Conservation (phyloP, 2,113 vertebrate genomes). For the Furnarius figulus region DNA sequence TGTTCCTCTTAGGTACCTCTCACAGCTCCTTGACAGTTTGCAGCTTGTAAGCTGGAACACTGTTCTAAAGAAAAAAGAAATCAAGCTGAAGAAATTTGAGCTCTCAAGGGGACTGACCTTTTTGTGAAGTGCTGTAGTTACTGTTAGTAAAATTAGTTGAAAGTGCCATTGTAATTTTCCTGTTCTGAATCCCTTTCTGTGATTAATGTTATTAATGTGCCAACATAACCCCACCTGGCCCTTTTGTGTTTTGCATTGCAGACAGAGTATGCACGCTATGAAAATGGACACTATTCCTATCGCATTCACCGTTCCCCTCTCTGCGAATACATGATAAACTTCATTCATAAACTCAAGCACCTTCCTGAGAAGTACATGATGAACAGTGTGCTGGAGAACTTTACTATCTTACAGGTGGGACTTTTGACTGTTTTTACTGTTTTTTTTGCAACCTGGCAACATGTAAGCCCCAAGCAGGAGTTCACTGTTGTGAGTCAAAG, state of each 20-base stretch:
- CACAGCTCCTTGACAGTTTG: background rate
- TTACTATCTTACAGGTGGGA: constrained; percentile 91
- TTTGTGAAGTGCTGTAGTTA: background rate
- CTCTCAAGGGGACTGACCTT: background rate
- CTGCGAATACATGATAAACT: constrained; percentile 97
- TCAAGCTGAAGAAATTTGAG: background rate
- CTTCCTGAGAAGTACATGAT: constrained; percentile 97
- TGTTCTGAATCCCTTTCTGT: background rate
- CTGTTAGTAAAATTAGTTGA: background rate
- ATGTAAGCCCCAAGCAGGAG: background rate
- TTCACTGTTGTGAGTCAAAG: background rate
- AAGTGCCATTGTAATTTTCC: background rate
- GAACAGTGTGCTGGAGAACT: constrained; percentile 97
- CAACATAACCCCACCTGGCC: background rate
- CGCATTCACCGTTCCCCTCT: constrained; percentile 93
- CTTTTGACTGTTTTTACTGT: background rate
- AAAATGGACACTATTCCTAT: constrained; percentile 89
- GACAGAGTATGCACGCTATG: constrained; percentile 92
- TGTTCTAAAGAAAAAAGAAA: background rate
- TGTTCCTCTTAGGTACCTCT: background rate
- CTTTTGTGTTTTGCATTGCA: constrained; percentile 46
- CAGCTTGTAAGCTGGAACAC: background rate
- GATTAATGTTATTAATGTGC: background rate
- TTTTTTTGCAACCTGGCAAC: background rate
- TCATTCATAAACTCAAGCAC: constrained; percentile 96